These are phyloP conservation scores for Cabera pusaria DNA, from an alignment of 2,888 invertebrate species.

Conservation along the genomic window DNA sequence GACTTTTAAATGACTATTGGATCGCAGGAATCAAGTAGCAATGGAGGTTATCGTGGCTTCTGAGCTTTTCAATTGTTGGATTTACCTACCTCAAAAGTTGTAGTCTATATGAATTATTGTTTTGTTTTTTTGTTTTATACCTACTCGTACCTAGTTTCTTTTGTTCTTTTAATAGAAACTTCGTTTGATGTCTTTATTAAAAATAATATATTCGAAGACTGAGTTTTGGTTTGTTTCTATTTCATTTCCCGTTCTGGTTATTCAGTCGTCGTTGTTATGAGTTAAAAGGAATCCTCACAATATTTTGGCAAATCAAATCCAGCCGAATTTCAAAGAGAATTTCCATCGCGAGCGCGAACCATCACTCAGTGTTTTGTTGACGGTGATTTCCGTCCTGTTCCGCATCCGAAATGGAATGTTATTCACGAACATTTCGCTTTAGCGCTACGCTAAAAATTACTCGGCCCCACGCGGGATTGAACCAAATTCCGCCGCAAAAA, in stretches of 20 bases:
- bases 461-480: slow-evolving; percentile 75
- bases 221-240: too few relatives aligned
- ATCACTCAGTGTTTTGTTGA: slow-evolving; percentile 78
- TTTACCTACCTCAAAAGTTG: too few relatives aligned
- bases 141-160: too few relatives aligned
- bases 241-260: too few relatives aligned
- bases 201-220: too few relatives aligned
- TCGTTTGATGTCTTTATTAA: too few relatives aligned
- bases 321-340: slow-evolving; percentile 67
- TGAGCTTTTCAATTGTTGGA: too few relatives aligned
- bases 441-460: slow-evolving; percentile 80
- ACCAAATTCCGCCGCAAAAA: slow-evolving; percentile 80
- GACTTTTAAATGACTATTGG: slow-evolving; percentile 27
- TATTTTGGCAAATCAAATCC: slow-evolving; percentile 51
- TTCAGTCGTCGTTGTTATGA: not conserved
- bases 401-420: slow-evolving; percentile 80
- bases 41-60: not conserved
- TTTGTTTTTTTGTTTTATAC: too few relatives aligned
- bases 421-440: slow-evolving; percentile 77
- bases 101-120: not conserved
- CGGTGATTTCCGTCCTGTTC: slow-evolving; percentile 77
- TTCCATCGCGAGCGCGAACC: slow-evolving; percentile 60
- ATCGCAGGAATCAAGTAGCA: slow-evolving; percentile 2
- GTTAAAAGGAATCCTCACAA: slow-evolving; percentile 23
- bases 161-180: too few relatives aligned